A percentile compares a stretch with the other conserved stretches of the same genome.
phyloP scores from a whole-genome alignment of 2,888 invertebrate species.

The Cremastinae sp. region DNA sequence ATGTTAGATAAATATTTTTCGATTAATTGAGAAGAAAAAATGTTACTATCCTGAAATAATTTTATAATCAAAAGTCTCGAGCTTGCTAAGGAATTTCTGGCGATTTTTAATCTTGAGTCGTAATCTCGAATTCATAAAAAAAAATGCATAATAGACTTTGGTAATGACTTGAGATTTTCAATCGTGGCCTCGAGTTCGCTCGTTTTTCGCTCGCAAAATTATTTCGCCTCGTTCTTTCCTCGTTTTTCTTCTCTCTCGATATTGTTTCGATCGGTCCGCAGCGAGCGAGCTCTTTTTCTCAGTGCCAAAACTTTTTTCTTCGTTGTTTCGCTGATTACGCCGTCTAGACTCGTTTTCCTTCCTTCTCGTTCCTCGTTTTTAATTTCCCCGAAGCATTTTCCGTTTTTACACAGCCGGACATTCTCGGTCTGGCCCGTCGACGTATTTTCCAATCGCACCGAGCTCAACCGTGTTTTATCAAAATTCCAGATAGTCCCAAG shows the following conservation, averaged over 20 bases:
- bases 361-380: conserved; percentile 15
- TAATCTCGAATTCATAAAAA: conserved; percentile 53
- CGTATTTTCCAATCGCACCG: conserved; percentile 11
- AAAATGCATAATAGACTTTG: conserved; percentile 7
- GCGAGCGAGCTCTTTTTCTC: conserved; percentile 34
- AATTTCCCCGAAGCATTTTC: conserved; percentile 42
- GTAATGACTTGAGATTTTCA: neutral
- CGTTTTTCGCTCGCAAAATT: conserved; percentile 5
- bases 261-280: conserved; percentile 45
- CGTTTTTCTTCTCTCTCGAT: conserved; percentile 21
- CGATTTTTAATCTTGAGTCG: conserved; percentile 38
- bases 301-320: conserved; percentile 48
- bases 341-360: conserved; percentile 10
- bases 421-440: neutral
- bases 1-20: too few relatives aligned
- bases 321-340: conserved; percentile 1
- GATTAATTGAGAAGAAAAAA: too few relatives aligned
- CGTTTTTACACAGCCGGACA: neutral
- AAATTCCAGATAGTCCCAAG: conserved; percentile 36
- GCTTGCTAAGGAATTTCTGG: conserved; percentile 34
- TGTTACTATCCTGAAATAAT: too few relatives aligned
- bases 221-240: conserved; percentile 26
- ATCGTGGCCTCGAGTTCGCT: neutral
- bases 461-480: conserved; percentile 26
- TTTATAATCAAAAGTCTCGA: too few relatives aligned